Base-by-base conservation (phyloP, 2,888 invertebrate species). In the Meganola albula region DNA sequence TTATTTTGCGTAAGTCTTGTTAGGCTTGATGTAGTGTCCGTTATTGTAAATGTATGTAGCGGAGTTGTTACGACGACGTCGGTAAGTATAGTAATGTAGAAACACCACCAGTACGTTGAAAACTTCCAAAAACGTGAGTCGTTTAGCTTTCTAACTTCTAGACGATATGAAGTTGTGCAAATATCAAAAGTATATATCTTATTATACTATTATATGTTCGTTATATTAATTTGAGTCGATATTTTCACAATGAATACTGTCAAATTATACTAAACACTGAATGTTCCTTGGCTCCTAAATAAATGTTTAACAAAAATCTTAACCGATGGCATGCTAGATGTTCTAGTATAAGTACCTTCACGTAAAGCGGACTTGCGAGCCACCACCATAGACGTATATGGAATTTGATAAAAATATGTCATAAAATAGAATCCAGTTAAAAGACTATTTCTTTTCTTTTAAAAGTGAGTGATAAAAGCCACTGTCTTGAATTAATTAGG, bases 21-120 rank as follows among this genome's bases (percentile, higher is more conserved):
- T 80, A 83, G 84, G 84, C 84, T 84, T 84, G 74, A 69, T 73
- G 83, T 80, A 80, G 80, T 58, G 70, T 75, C 73, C 60, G 52
- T 67, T 65, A 61, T 65, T 65, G 54, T 58, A 47, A 53, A 46
- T 78, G 74, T 79, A 74, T 69, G 69, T 73, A 76, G 68, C 57
- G 61, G 54, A 53, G 53, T 53, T 51, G 61, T 42, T 26, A 58
- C 64, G 41, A 53, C 61, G 40, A 37, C 31, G n/a, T 40, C 51
- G 80, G 83, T 82, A 61, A 83, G 83, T 84, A 80, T 58, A 54
- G 24, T 46, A 37, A 56, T 60, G 65, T 72, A 63, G 67, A 57
- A 34, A 49, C 57, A 46, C 59, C 61, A 63, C 59, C 50, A 55
- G 48, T 55, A 47, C 42, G 49, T 40, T 56, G 54, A 55, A 56